Evolutionary conservation across 92 coral and sea anemone species (phyloP).

Genomic region (Phenganax marumi): DNA sequence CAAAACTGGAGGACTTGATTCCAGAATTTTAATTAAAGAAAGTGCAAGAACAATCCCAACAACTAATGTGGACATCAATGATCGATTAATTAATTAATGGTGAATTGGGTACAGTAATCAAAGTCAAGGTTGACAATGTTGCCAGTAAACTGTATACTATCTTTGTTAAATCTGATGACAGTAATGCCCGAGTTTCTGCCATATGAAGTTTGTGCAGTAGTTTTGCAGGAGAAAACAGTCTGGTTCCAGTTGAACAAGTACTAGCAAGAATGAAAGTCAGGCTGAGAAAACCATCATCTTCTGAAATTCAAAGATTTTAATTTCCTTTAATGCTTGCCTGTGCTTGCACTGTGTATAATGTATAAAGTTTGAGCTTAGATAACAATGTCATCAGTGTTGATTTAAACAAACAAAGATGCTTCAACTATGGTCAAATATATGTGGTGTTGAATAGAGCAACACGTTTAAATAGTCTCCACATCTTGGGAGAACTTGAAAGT

Average conservation of each 20-base stretch:
- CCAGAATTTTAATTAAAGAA: slow-evolving; percentile 63
- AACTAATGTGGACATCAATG: slow-evolving; percentile 56
- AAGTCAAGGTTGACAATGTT: slow-evolving; percentile 40
- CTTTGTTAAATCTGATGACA: slow-evolving; percentile 59
- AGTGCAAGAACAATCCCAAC: slow-evolving; percentile 65
- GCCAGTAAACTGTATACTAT: slow-evolving; percentile 45
- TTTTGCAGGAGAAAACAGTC: slow-evolving; percentile 55
- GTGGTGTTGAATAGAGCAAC: slow-evolving; percentile 37
- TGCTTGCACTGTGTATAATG: slow-evolving; percentile 64
- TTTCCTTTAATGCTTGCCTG: slow-evolving; percentile 65
- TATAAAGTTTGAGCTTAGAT: slow-evolving; percentile 56
- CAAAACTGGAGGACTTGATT: slow-evolving; percentile 70
- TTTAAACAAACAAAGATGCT: slow-evolving; percentile 51
- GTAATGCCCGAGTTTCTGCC: slow-evolving; percentile 46
- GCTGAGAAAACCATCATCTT: slow-evolving; percentile 60
- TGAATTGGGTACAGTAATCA: slow-evolving; percentile 63
- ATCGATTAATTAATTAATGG: slow-evolving; percentile 68
- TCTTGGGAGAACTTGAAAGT: slow-evolving; percentile 43
- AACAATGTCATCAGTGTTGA: slow-evolving; percentile 62
- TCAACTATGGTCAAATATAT: slow-evolving; percentile 62
- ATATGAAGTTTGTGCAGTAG: slow-evolving; percentile 33
- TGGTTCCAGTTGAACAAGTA: slow-evolving; percentile 57
- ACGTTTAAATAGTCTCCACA: slow-evolving; percentile 38
- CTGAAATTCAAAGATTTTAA: slow-evolving; percentile 62
- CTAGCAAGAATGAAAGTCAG: slow-evolving; percentile 60